Evolutionary conservation across 2,113 vertebrate species (phyloP), one percentile per base, ranked within the genome.

Genomic region (Carlito syrichta): DNA sequence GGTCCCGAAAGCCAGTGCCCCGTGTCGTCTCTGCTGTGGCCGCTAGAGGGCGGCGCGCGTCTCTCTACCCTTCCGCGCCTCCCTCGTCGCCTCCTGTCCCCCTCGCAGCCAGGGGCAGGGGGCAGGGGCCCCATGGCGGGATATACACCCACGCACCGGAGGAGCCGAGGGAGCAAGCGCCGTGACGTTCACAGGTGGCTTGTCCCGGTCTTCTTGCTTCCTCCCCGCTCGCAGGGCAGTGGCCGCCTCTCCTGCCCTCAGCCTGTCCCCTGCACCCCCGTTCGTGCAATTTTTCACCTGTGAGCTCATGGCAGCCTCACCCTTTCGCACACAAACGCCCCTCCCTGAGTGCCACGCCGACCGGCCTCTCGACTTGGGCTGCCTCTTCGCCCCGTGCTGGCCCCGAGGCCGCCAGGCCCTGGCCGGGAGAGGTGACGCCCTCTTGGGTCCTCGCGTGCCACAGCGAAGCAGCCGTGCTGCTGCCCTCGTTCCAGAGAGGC

Each of bases 1-100:
- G 20, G 7, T 19, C 23, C 14, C 30, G 40, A 11, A 60, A 63
- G n/a, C 13, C 5, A 11, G 48, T 60, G 45, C n/a, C 50, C 32
- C 1, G 54, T 68, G 76, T 50, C 78, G 71, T 92, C 96, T 58
- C 90, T 66, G 40, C 63, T 96, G 11, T 68, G 84, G 76, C 40
- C 2, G 85, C 97, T 90, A 96, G 97, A 96, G 97, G 94, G 97
- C 92, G 94, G 81, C 69, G 93, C 69, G 20, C 56, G 40, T 48
- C 96, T 79, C 95, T 73, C 48, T 69, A 22, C 62, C 89, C 54
- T 85, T 30, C 13, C 5, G 5, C 17, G 43, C 35, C 9, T 83
- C 38, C 0, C 6, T 0, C 54, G 3, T 45, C n/a, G 66, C n/a
- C 62, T 85, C 17, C 54, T n/a, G 22, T 22, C 25, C 22, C 35